Evolutionary conservation across 2,113 vertebrate genomes (phyloP), one percentile per base, ranked within the genome.

Genomic region (Spea multiplicata): DNA sequence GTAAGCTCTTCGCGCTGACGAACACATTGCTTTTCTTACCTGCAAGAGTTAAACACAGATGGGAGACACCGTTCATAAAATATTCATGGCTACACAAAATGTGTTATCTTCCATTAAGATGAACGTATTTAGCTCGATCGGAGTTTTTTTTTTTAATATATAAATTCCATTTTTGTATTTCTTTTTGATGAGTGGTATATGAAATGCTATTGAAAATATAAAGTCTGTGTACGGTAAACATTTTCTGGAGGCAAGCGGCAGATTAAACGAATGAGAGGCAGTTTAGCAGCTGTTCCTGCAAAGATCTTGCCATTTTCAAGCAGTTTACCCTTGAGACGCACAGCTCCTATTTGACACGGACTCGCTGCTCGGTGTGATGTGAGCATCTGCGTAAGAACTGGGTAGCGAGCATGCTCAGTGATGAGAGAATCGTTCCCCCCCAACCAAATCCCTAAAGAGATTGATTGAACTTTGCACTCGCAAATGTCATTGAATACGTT

Each of bases 391-490:
- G 86, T 90, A 91, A 89, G 88, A 85, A 86, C 85, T 85, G 83
- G 84, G 78, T 84, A 88, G 83, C 81, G 91, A 91, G 90, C 92
- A 94, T 94, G 92, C 91, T 88, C 90, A 91, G 90, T 91, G 86
- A 45, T 81, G 81, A 71, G 83, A 86, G 74, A 81, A 83, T 83
- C 83, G 30, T 30, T 30, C 83, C 86, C 84, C n/a, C 84, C 86
- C 87, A 85, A 86, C 83, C 84, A 82, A 85, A 91, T 92, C 91
- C 84, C 88, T 83, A 81, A 87, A 90, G 91, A 93, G 89, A 92
- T 87, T 85, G 85, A 87, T 89, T 94, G 91, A 94, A 94, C 92
- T 95, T 94, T 93, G 89, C 88, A 92, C 92, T 91, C 85, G 89
- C 83, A 91, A 90, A 94, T 91, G 87, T 90, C 88, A 89, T 86